These are phyloP conservation scores for Morus bassanus DNA, from an alignment of 2,797 vertebrate species.

Conservation along the genomic window DNA sequence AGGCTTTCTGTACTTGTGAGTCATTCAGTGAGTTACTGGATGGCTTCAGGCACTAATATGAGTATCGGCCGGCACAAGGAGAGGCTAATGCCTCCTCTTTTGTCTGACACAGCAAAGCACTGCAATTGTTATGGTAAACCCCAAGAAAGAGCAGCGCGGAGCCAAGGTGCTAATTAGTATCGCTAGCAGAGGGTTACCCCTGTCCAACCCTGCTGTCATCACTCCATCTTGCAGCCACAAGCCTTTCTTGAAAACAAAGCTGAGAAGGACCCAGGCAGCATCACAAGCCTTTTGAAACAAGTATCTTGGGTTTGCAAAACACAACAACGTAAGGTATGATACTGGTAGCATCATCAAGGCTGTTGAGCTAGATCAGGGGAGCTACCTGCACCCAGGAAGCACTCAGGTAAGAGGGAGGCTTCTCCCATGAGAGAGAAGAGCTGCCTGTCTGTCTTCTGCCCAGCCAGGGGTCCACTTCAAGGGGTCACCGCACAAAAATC, in stretches of 20 bases:
- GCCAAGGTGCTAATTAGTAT: neutral
- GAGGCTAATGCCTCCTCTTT: neutral
- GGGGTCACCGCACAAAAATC: neutral
- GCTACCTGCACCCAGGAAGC: neutral
- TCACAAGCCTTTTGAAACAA: neutral
- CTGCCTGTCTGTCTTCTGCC: neutral
- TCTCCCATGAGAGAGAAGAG: neutral
- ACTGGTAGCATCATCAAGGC: neutral
- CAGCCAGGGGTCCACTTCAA: neutral
- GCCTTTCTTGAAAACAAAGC: neutral
- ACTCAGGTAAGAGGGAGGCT: neutral
- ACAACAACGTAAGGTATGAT: accelerated
- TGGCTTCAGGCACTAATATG: neutral
- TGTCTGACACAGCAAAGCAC: neutral
- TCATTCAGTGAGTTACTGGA: neutral
- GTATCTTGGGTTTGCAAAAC: neutral
- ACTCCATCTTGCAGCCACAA: accelerated
- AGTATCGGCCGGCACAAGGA: neutral
- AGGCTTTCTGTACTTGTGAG: neutral
- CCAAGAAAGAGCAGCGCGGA: accelerated
- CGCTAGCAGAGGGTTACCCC: neutral
- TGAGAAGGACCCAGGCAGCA: neutral
- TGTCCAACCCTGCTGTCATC: neutral
- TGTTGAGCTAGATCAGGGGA: neutral
- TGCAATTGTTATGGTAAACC: neutral